Conservation (phyloP, 2,113 vertebrate species). For the Gnathonemus longibarbis region DNA sequence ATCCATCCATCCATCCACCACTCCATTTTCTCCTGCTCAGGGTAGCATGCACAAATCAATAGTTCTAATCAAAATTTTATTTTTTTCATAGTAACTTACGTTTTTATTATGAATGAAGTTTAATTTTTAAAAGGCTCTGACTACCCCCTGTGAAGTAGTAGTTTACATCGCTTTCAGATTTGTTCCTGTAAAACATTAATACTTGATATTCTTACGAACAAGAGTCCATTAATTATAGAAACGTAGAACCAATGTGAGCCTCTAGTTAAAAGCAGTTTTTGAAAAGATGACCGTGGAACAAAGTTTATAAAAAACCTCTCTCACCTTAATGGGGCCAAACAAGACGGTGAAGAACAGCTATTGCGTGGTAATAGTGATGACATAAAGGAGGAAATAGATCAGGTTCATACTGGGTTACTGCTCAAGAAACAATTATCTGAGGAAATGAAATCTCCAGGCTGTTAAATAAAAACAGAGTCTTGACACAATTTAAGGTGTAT, state of each 20-base stretch:
- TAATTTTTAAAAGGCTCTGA: not conserved
- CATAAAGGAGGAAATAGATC: not conserved
- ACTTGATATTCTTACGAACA: not conserved
- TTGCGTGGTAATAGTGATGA: not conserved
- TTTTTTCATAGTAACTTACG: not conserved
- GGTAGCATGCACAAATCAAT: not conserved
- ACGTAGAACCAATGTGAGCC: not conserved
- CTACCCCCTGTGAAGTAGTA: not conserved
- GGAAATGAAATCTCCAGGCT: not conserved
- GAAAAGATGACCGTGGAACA: not conserved
- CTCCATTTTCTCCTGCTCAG: not conserved
- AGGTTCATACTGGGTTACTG: not conserved
- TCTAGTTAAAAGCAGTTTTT: not conserved
- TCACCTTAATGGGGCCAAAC: not conserved
- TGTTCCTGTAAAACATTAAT: not conserved
- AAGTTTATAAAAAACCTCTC: not conserved
- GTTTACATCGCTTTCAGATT: not conserved
- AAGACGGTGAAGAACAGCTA: not conserved
- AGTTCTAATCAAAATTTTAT: not conserved
- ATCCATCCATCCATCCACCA: not conserved
- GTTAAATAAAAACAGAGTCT: slow-evolving; percentile 11
- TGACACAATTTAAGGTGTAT: slow-evolving; percentile 1
- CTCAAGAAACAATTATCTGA: slow-evolving; percentile 10
- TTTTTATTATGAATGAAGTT: not conserved
- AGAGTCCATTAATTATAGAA: not conserved